Conservation (phyloP, 2,797 vertebrate genomes). For the Nannoperca australis region DNA sequence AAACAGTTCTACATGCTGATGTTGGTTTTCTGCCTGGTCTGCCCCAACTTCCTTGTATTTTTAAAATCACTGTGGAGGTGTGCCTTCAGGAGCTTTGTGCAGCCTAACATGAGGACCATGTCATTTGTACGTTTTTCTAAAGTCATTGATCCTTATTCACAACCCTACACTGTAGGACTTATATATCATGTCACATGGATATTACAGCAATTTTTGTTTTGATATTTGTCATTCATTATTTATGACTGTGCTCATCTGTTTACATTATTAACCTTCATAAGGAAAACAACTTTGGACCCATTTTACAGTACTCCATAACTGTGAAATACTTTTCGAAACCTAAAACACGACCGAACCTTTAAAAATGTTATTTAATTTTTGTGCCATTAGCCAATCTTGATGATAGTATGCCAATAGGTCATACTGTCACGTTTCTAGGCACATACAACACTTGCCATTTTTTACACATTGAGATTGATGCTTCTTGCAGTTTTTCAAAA, state of each 20-base stretch:
- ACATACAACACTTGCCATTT: background rate
- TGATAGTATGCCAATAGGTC: background rate
- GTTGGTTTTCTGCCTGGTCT: slow-evolving; percentile 83
- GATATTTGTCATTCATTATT: background rate
- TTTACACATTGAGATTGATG: background rate
- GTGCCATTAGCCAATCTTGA: background rate
- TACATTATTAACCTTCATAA: background rate
- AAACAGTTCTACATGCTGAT: slow-evolving; percentile 85
- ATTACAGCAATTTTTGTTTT: background rate
- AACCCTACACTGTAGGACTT: background rate
- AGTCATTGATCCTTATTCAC: background rate
- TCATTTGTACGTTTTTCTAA: slow-evolving; percentile 70
- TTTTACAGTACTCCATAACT: no score
- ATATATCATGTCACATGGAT: background rate
- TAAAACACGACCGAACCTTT: no score
- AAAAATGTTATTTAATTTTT: background rate
- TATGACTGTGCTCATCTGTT: background rate
- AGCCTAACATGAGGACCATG: slow-evolving; percentile 80
- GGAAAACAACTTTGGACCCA: background rate
- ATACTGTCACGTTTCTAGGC: background rate
- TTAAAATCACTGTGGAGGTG: slow-evolving; percentile 86
- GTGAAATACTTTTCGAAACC: background rate
- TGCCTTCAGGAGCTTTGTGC: slow-evolving; percentile 83
- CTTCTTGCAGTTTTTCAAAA: background rate
- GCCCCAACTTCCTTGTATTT: slow-evolving; percentile 87